Base-by-base conservation (phyloP, 2,113 vertebrate species). In the Pterocles gutturalis region DNA sequence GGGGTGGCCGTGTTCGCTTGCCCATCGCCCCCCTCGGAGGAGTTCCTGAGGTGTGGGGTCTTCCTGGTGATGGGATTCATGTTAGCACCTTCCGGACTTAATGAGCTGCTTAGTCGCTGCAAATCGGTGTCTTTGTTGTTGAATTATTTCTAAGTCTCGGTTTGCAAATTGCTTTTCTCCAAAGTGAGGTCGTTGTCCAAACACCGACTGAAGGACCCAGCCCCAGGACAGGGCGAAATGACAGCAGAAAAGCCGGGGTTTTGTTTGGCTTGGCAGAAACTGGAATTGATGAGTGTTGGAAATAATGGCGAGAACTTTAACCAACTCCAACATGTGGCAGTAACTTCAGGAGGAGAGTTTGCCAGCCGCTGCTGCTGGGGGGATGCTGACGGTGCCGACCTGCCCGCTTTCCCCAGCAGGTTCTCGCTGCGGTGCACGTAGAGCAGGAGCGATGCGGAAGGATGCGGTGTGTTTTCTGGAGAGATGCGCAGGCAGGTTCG, bases 391-490 rank as follows among this genome's bases (percentile, higher is more conserved):
- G 24, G 26, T 25, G 19, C 8, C 38, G 22, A n/a, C 8, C 3
- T 7, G 41, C 5, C 38, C 4, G 5, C 4, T 2, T 31, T 29
- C 22, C 64, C 5, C 24, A 2, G 36, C 1, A 3, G 18, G 24
- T 46, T 79, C 25, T 18, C 41, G 54, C 34, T 9, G 17, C 11
- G 5, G 2, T 7, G 4, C 0, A 0, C 0, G 1, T 18, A 1
- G 10, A 38, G 26, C 19, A 7, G 69, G 31, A 48, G 33, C 2
- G 22, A 5, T 5, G 41, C 8, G 5, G 58, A 17, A 25, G 20
- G 73, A 7, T 13, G 38, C 6, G 1, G 1, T 2, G 7, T 1
- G 2, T 51, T 34, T 46, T 64, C 38, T 72, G 69, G n/a, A 19
- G n/a, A 19, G 71, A 10, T 1, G 2, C 15, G 1, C 6, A 3